These are phyloP conservation scores for Todus mexicanus DNA, from an alignment of 2,797 vertebrate genomes.

Conservation along the genomic window DNA sequence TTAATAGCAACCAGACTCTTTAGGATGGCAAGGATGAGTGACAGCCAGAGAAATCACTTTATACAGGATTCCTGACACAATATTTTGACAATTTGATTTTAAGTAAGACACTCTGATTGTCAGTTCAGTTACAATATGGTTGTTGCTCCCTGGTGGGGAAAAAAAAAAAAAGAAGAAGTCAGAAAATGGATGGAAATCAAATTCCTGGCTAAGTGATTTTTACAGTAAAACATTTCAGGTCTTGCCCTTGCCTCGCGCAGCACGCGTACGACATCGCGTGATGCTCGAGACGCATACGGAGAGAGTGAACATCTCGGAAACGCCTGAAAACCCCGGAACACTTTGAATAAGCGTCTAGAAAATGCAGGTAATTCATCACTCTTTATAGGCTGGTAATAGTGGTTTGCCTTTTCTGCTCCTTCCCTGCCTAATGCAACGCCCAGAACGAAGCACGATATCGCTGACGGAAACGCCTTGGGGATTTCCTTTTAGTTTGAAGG, in stretches of 20 bases:
- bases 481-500: neutral
- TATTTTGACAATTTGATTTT: constrained; percentile 67
- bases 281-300: neutral
- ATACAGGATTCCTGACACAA: constrained; percentile 56
- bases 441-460: neutral
- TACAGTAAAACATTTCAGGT: constrained; percentile 27
- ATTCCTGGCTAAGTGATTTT: constrained; percentile 37
- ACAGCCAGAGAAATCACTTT: constrained; percentile 51
- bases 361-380: neutral
- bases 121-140: constrained; percentile 52
- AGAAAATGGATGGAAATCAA: constrained; percentile 39
- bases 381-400: neutral
- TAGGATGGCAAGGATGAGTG: constrained; percentile 35
- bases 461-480: neutral
- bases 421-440: neutral
- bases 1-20: constrained; percentile 25
- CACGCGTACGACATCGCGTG: neutral
- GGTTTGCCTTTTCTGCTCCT: neutral
- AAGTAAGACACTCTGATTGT: constrained; percentile 48
- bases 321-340: neutral
- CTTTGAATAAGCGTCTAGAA: neutral
- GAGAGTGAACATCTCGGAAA: neutral
- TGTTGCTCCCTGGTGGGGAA: constrained; percentile 34
- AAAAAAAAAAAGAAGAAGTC: neutral
- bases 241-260: constrained; percentile 2